Evolutionary conservation across 53 echinoderm and acorn worm species (phyloP).

Genomic region (Apostichopus leukothele): DNA sequence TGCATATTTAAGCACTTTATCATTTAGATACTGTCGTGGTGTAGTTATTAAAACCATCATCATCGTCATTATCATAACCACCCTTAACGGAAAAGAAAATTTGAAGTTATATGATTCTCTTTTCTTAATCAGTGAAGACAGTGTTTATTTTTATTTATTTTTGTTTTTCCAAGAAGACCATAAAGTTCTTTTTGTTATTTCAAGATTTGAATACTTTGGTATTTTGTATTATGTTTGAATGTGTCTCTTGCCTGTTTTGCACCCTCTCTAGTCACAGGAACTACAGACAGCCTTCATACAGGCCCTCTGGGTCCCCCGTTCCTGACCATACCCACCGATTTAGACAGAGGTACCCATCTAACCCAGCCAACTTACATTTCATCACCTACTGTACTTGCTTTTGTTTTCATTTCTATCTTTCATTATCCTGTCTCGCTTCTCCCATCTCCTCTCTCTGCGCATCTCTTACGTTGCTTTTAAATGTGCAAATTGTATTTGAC

Average conservation of each 20-base stretch:
- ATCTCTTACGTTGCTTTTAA: background rate
- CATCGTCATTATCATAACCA: too few species aligned
- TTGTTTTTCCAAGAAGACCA: too few species aligned
- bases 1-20: too few species aligned
- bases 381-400: background rate
- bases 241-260: conserved; percentile 16
- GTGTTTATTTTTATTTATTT: too few species aligned
- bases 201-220: background rate
- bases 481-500: background rate
- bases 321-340: conserved; percentile 30
- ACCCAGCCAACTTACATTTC: conserved; percentile 5
- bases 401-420: background rate
- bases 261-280: conserved; percentile 20
- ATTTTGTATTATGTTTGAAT: background rate
- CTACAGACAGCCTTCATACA: conserved; percentile 34
- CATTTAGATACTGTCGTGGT: too few species aligned
- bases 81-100: too few species aligned
- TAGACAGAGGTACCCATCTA: conserved; percentile 38
- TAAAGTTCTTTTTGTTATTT: background rate
- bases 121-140: too few species aligned
- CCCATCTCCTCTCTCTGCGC: background rate
- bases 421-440: background rate
- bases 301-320: conserved; percentile 7
- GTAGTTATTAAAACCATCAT: too few species aligned
- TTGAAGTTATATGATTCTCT: too few species aligned